Evolutionary conservation across 1,140 invertebrate genomes (phyloP).

Genomic region (Phortica variegata): DNA sequence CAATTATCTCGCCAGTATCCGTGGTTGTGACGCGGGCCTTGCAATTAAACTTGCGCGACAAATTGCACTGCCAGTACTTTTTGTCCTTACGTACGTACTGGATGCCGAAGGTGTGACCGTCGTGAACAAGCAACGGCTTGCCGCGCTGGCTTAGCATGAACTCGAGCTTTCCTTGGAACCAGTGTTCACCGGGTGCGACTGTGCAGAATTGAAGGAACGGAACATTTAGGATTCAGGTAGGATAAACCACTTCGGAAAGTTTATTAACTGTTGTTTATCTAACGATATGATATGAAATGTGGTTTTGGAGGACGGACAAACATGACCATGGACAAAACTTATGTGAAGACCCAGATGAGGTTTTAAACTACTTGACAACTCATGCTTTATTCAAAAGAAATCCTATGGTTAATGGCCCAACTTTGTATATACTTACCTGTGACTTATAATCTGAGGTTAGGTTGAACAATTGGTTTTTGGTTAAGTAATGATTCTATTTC

Average conservation of each 20-base stretch:
- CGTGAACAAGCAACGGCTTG: slow-evolving; percentile 55
- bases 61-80: slow-evolving; percentile 57
- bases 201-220: slow-evolving; percentile 29
- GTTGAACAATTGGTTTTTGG: too few species aligned
- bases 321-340: slow-evolving; percentile 35
- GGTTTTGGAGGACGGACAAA: slow-evolving; percentile 31
- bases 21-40: slow-evolving; percentile 56
- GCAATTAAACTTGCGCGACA: slow-evolving; percentile 56
- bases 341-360: too few species aligned
- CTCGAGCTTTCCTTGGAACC: slow-evolving; percentile 56
- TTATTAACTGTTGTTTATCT: neutral
- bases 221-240: slow-evolving; percentile 3
- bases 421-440: too few species aligned
- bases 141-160: slow-evolving; percentile 57
- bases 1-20: slow-evolving; percentile 56
- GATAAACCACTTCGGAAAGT: slow-evolving; percentile 14
- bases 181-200: slow-evolving; percentile 56
- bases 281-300: too few species aligned
- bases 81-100: slow-evolving; percentile 57
- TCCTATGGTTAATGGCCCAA: too few species aligned
- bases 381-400: too few species aligned
- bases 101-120: slow-evolving; percentile 55
- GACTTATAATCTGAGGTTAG: too few species aligned
- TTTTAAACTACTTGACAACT: slow-evolving; percentile 12
- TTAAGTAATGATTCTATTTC: too few species aligned